A percentile compares a stretch with the other conserved stretches of the same genome.
Evolutionary conservation across 2,113 vertebrate species (phyloP).

Genomic region (Nipponia nippon): DNA sequence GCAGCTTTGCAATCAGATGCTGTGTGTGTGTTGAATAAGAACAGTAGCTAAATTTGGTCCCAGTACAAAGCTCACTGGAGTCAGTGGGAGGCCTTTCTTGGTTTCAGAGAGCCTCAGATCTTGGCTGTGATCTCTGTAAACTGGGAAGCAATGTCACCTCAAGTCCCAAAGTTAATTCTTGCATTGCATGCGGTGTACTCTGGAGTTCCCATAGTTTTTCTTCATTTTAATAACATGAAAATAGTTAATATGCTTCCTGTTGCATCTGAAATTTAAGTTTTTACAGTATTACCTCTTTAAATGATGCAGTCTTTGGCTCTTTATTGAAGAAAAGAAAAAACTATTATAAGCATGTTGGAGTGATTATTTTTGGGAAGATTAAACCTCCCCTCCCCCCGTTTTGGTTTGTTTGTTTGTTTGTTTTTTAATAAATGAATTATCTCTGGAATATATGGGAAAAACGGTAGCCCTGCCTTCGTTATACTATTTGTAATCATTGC

Average conservation of each 20-base stretch:
- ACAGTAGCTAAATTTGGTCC: background rate
- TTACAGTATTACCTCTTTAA: background rate
- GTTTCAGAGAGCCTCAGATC: background rate
- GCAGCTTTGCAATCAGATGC: background rate
- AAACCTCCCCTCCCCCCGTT: rapidly evolving
- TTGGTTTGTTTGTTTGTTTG: no score
- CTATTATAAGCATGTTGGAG: background rate
- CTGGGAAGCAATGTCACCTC: background rate
- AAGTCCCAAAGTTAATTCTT: background rate
- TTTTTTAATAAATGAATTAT: background rate
- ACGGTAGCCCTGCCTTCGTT: background rate
- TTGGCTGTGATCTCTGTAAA: background rate
- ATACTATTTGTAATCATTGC: background rate
- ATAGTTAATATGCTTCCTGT: background rate
- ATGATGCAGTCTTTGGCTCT: background rate
- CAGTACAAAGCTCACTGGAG: background rate
- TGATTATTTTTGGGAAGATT: background rate
- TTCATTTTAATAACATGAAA: background rate
- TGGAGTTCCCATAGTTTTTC: background rate
- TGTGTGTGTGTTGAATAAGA: background rate
- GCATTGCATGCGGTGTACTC: background rate
- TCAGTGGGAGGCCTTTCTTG: background rate
- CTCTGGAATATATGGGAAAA: background rate
- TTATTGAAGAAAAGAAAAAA: background rate
- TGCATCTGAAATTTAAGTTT: background rate